Percentiles rank a stretch among this genome's conserved stretches.
These are phyloP conservation scores for Periophthalmus modestus DNA, from an alignment of 2,113 vertebrate genomes.

Conservation along the genomic window DNA sequence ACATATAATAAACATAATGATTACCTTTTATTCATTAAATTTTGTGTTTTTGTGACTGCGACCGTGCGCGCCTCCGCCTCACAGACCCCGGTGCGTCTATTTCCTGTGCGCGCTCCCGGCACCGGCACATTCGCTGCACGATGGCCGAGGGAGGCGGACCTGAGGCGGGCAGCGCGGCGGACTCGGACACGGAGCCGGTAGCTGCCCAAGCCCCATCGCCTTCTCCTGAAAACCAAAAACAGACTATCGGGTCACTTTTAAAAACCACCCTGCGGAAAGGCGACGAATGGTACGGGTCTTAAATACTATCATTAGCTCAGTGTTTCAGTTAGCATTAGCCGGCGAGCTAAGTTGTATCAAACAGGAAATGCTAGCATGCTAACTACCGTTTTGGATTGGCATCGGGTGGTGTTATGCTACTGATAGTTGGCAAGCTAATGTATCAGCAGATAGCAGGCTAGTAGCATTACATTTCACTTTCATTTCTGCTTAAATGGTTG, in stretches of 20 bases:
- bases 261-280: constrained; percentile 79
- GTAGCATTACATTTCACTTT: constrained; percentile 13
- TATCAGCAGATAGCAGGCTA: constrained; percentile 38
- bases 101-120: constrained; percentile 60
- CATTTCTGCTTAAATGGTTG: neutral
- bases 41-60: neutral
- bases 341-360: constrained; percentile 42
- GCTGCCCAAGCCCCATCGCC: constrained; percentile 71
- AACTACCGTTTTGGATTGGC: constrained; percentile 30
- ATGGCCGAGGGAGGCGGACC: constrained; percentile 86
- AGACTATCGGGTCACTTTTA: constrained; percentile 76
- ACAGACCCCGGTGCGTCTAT: constrained; percentile 17
- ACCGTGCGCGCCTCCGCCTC: neutral
- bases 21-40: too few relatives aligned
- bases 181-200: constrained; percentile 79
- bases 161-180: constrained; percentile 79
- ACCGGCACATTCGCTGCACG: constrained; percentile 74
- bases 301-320: neutral
- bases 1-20: too few relatives aligned
- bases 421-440: constrained; percentile 32
- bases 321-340: constrained; percentile 29
- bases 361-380: constrained; percentile 63
- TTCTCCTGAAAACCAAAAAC: constrained; percentile 79
- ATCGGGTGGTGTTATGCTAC: constrained; percentile 37
- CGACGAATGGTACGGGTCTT: constrained; percentile 77